These are phyloP conservation scores for Seira sanloemensis DNA, from an alignment of 2,888 invertebrate genomes.

Conservation along the genomic window DNA sequence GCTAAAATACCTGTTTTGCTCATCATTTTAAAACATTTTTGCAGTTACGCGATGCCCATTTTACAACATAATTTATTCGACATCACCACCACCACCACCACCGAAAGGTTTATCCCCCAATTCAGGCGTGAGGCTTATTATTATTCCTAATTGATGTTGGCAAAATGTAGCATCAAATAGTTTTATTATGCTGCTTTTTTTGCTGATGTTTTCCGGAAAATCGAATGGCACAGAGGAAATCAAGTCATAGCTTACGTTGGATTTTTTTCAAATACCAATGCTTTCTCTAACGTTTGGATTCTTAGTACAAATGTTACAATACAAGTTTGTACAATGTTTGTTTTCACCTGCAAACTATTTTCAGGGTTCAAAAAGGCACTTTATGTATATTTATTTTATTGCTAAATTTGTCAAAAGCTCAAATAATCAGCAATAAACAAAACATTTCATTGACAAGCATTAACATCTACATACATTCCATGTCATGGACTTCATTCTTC, in stretches of 20 bases:
- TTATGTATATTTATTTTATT: no score
- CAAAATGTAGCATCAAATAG: no score
- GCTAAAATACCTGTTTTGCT: constrained; percentile 31
- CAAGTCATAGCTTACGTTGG: background rate
- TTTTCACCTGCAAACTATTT: background rate
- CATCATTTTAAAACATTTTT: constrained; percentile 16
- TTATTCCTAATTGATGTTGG: background rate
- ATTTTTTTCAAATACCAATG: background rate
- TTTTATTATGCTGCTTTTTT: no score
- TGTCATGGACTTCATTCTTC: background rate
- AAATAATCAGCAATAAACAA: constrained; percentile 15
- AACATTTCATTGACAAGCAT: constrained; percentile 6
- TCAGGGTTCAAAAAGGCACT: background rate
- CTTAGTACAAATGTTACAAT: background rate
- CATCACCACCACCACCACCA: background rate
- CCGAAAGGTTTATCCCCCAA: background rate
- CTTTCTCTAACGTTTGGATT: background rate
- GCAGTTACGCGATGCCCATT: background rate
- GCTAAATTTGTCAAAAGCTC: constrained; percentile 12
- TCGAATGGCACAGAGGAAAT: background rate
- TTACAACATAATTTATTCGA: constrained; percentile 16
- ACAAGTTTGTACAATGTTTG: background rate
- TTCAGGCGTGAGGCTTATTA: no score
- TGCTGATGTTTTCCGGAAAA: background rate
- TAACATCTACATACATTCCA: background rate